These are phyloP conservation scores for Adelognathus sp. DNA, from an alignment of 2,888 invertebrate genomes.

Conservation along the genomic window DNA sequence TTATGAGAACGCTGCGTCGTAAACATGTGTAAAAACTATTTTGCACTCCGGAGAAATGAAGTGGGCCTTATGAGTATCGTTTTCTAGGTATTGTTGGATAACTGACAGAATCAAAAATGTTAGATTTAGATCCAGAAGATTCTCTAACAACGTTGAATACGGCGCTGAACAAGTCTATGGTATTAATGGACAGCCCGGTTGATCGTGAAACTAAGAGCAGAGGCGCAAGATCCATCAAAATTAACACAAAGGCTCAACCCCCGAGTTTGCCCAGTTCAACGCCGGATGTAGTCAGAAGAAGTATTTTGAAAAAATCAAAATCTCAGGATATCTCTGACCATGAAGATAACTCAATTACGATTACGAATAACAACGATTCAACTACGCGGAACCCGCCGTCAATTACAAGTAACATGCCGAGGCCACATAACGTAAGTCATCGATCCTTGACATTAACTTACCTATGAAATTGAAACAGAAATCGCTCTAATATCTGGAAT, in stretches of 20 bases:
- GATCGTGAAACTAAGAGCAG: slow-evolving; percentile 41
- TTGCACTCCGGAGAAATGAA: too few relatives aligned
- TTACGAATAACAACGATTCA: neutral
- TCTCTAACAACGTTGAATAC: slow-evolving; percentile 68
- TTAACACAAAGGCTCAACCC: slow-evolving; percentile 49
- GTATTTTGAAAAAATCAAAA: slow-evolving; percentile 54
- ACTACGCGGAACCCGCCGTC: neutral
- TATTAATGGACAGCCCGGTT: slow-evolving; percentile 63
- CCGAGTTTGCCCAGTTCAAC: slow-evolving; percentile 27
- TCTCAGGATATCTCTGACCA: slow-evolving; percentile 3
- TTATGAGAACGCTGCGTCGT: too few relatives aligned
- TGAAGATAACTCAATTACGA: neutral
- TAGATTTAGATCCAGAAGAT: slow-evolving; percentile 57
- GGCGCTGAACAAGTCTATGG: slow-evolving; percentile 69
- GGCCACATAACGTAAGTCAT: slow-evolving; percentile 38
- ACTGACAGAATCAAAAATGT: slow-evolving; percentile 24
- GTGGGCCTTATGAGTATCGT: too few relatives aligned
- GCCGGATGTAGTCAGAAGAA: slow-evolving; percentile 20
- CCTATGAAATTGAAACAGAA: neutral
- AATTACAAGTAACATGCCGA: neutral
- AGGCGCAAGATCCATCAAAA: slow-evolving; percentile 51
- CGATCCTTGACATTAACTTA: neutral
- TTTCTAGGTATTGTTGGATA: neutral
- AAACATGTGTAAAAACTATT: too few relatives aligned
- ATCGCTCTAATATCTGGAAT: neutral